phyloP scores from a whole-genome alignment of 1,140 invertebrate species.

The Tribolium castaneum region DNA sequence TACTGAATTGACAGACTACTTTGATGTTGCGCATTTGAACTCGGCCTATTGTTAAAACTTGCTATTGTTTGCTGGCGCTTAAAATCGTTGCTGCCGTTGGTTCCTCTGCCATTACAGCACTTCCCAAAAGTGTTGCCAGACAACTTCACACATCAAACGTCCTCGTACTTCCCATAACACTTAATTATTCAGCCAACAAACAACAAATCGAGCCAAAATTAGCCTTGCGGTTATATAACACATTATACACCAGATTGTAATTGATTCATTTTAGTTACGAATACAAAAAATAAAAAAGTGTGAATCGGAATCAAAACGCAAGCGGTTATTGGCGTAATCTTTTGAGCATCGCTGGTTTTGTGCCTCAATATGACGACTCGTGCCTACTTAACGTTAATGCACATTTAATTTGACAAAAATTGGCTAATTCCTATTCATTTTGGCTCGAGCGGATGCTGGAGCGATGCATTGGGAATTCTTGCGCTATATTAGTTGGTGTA shows the following conservation, averaged over 20 bases:
- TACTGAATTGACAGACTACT: slow-evolving; percentile 56
- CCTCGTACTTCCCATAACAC: not conserved
- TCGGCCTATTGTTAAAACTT: slow-evolving; percentile 48
- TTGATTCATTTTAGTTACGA: not conserved
- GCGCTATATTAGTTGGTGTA: slow-evolving; percentile 51
- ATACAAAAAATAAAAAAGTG: no score
- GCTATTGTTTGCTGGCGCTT: slow-evolving; percentile 53
- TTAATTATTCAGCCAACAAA: not conserved
- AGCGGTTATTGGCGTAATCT: not conserved
- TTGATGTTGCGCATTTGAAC: slow-evolving; percentile 56
- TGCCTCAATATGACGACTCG: slow-evolving; percentile 36
- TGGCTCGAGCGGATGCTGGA: slow-evolving; percentile 49
- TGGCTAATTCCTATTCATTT: slow-evolving; percentile 62
- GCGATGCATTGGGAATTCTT: slow-evolving; percentile 48
- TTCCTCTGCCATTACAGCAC: slow-evolving; percentile 14
- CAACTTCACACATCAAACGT: not conserved
- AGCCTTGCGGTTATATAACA: not conserved
- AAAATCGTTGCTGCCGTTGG: slow-evolving; percentile 19
- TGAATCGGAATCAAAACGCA: not conserved
- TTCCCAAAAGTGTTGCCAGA: slow-evolving; percentile 1
- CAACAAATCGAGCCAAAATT: not conserved
- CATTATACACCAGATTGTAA: not conserved
- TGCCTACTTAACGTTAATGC: slow-evolving; percentile 59
- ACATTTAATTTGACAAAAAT: slow-evolving; percentile 64
- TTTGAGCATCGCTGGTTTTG: slow-evolving; percentile 40